Evolutionary conservation across 2,113 vertebrate species (phyloP), one percentile per base, ranked within the genome.

Genomic region (Hemiprocne comata): DNA sequence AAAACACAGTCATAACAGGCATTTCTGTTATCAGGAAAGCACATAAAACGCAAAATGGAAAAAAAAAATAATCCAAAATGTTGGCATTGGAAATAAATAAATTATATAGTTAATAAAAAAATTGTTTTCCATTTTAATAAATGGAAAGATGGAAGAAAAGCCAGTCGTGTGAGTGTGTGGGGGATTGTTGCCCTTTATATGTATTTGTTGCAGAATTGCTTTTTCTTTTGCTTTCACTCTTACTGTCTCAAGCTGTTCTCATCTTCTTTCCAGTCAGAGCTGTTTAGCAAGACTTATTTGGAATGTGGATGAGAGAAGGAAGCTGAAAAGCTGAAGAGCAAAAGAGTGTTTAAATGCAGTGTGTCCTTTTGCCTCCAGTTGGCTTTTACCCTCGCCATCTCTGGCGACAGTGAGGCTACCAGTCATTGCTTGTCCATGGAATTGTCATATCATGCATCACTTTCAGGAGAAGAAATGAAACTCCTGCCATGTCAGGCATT

Each of bases 391-490:
- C 40, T 38, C 89, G 64, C 18, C 31, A 1, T 74, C 74, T 83
- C 0, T 85, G 83, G 33, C 50, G 53, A 29, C 66, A 64, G 50
- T 29, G 31, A 70, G 48, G 85, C 31, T 34, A 38, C n/a, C 60
- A 79, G 82, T 71, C 57, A 16, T 21, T 71, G 70, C 69, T 91
- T 91, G n/a, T 85, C 86, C 34, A 9, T 66, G 51, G 50, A 34
- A 72, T 85, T 19, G 1, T 85, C 57, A 69, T n/a, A 36, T 87
- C 60, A 21, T 50, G 42, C 28, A 36, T 90, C 76, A 50, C n/a
- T 90, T 55, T 66, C 77, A 93, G 51, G 23, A 77, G 81, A 65
- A 90, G 55, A 84, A 91, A 75, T 87, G 54, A 90, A 94, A 62
- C 34, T 57, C 54, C 77, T 86, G 44, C 3, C 57, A 51, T 0